Conservation (phyloP, 2,113 vertebrate species). For the Fukomys damarensis region DNA sequence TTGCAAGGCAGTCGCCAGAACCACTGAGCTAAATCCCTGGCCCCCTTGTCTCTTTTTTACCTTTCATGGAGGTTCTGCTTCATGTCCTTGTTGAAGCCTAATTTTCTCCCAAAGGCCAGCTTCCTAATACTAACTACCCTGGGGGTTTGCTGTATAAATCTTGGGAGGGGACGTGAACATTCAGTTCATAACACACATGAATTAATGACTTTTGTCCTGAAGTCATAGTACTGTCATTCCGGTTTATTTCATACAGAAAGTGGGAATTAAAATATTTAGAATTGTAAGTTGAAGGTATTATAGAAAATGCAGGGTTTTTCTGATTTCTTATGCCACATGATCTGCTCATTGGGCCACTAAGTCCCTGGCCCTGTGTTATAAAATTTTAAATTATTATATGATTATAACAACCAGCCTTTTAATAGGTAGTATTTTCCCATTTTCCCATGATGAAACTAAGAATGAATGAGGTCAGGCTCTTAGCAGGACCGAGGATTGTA, state of each 20-base stretch:
- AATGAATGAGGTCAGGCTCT: not conserved
- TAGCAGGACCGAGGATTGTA: constrained; percentile 3
- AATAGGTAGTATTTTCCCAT: not conserved
- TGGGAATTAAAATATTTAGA: constrained; percentile 36
- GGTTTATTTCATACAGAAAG: constrained; percentile 7
- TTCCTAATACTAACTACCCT: not conserved
- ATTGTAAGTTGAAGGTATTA: not conserved
- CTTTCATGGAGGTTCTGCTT: not conserved
- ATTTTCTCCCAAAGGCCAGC: not conserved
- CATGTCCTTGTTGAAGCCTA: not conserved
- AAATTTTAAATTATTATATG: not conserved
- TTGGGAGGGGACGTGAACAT: not conserved
- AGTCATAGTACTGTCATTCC: constrained; percentile 24
- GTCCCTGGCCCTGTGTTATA: not conserved
- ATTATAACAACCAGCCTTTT: not conserved
- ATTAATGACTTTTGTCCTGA: constrained; percentile 1
- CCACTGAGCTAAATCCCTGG: too few relatives aligned
- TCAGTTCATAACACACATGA: not conserved
- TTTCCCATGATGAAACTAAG: not conserved
- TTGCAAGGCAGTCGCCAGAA: too few relatives aligned
- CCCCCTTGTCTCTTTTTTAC: not conserved
- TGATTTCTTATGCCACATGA: not conserved
- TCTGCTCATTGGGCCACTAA: not conserved
- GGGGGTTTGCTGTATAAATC: not conserved
- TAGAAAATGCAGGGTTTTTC: constrained; percentile 14